phyloP scores from a whole-genome alignment of 2,113 vertebrate genomes.

The Gadus macrocephalus region DNA sequence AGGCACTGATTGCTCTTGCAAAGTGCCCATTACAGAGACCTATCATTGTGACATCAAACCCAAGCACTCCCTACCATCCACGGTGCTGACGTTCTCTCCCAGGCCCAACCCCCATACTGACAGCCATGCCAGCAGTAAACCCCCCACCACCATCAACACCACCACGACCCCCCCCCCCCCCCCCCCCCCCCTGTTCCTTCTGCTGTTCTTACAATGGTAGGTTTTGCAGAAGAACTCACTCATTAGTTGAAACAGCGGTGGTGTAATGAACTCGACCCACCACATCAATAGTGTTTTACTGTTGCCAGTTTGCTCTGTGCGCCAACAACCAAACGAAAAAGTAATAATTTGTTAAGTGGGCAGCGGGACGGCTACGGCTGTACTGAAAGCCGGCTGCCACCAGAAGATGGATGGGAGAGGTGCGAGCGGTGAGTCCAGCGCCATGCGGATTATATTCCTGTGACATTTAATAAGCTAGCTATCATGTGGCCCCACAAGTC shows the following conservation, averaged over 20 bases:
- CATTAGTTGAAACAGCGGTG: slow-evolving; percentile 67
- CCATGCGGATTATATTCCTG: slow-evolving; percentile 39
- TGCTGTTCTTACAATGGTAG: slow-evolving; percentile 46
- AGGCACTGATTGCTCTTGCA: slow-evolving; percentile 56
- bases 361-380: slow-evolving; percentile 42
- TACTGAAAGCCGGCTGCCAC: slow-evolving; percentile 60
- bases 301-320: slow-evolving; percentile 67
- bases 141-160: slow-evolving; percentile 15
- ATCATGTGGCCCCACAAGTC: slow-evolving; percentile 52
- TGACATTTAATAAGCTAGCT: slow-evolving; percentile 64
- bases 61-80: slow-evolving; percentile 63
- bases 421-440: slow-evolving; percentile 18
- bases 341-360: slow-evolving; percentile 49
- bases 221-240: slow-evolving; percentile 71
- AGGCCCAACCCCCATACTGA: slow-evolving; percentile 63
- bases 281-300: slow-evolving; percentile 68
- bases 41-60: slow-evolving; percentile 73
- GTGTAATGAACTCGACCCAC: slow-evolving; percentile 67
- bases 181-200: slow-evolving; percentile 4
- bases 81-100: slow-evolving; percentile 69
- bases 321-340: slow-evolving; percentile 6
- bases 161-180: slow-evolving; percentile 1
- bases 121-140: slow-evolving; percentile 54
- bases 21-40: slow-evolving; percentile 69
- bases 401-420: background rate